Evolutionary conservation across 2,113 vertebrate species (phyloP), one percentile per base, ranked within the genome.

Genomic region (Conger conger): DNA sequence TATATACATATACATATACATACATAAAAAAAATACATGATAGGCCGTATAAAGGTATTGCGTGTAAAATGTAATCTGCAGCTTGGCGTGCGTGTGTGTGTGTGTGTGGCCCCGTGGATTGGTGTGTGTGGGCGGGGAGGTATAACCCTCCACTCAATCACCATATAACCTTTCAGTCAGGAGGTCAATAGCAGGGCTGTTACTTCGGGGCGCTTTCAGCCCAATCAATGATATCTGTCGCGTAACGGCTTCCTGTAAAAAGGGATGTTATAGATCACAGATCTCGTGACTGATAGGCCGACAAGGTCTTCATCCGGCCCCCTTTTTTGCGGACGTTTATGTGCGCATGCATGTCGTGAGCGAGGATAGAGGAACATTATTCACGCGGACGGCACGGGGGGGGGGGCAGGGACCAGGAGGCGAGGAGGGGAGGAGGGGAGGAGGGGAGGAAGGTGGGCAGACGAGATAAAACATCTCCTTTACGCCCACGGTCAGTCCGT

Each of bases 401-500:
- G 76, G 38, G 9, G 0, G 33, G 50, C 27, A 37, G 2, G 42
- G 15, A 20, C 79, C n/a, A 11, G 3, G 33, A 73, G 50, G 79
- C 79, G 30, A 20, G 27, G 38, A 6, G 3, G 30, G 35, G 36
- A 4, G 27, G 38, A 6, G 3, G 30, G 35, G 36, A 4, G 76
- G n/a, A 45, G 40, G 37, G 17, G 36, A 23, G 9, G 30, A 80
- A 80, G 27, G 27, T 45, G 27, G 36, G 23, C 40, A 30, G 42
- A 27, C 40, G 5, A 80, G 79, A 80, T 80, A 45, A 80, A 53
- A 80, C 16, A n/a, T n/a, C 79, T 80, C 38, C 30, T 50, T 53
- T 3, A 50, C 38, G 42, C 38, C 79, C 42, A 37, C 35, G 33
- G 79, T 27, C 20, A 38, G 36, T 20, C 40, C 77, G 27, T 11